Percentiles rank a stretch among this genome's conserved stretches.
These are phyloP conservation scores for Corythornis cristatus DNA, from an alignment of 2,113 vertebrate genomes.

Conservation along the genomic window DNA sequence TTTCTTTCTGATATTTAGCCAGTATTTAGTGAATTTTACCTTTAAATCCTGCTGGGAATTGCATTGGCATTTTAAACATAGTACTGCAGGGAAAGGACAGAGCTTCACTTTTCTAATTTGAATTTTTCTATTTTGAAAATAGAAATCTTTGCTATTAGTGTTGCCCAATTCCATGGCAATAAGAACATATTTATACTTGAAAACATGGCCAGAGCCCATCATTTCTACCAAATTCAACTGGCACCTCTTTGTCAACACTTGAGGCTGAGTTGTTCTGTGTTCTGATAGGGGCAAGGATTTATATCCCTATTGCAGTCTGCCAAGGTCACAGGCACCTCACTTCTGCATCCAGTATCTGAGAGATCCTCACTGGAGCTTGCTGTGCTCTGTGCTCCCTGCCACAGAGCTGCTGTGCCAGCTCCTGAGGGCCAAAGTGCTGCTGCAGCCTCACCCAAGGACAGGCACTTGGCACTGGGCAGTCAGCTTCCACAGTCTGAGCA, in stretches of 20 bases:
- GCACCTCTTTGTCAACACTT: not conserved
- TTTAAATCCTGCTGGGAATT: not conserved
- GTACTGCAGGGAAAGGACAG: not conserved
- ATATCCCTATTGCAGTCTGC: not conserved
- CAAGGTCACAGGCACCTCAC: not conserved
- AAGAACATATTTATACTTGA: not conserved
- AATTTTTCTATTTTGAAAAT: too few relatives aligned
- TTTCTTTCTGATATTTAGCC: not conserved
- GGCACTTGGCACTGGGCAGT: not conserved
- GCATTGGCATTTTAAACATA: not conserved
- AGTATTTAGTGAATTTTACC: not conserved
- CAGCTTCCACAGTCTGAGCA: not conserved
- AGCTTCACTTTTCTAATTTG: not conserved
- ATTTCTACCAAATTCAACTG: not conserved
- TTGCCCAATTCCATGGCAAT: not conserved
- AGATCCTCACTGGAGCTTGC: not conserved
- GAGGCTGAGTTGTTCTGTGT: not conserved
- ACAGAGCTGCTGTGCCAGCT: not conserved
- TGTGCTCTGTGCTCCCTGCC: not conserved
- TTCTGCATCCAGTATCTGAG: not conserved
- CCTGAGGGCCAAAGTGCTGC: not conserved
- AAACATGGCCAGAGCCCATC: not conserved
- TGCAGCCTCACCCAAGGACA: not conserved
- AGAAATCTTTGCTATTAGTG: too few relatives aligned
- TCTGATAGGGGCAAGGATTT: not conserved